phyloP scores from a whole-genome alignment of 2,113 vertebrate genomes.

The Sebastes schlegelii region DNA sequence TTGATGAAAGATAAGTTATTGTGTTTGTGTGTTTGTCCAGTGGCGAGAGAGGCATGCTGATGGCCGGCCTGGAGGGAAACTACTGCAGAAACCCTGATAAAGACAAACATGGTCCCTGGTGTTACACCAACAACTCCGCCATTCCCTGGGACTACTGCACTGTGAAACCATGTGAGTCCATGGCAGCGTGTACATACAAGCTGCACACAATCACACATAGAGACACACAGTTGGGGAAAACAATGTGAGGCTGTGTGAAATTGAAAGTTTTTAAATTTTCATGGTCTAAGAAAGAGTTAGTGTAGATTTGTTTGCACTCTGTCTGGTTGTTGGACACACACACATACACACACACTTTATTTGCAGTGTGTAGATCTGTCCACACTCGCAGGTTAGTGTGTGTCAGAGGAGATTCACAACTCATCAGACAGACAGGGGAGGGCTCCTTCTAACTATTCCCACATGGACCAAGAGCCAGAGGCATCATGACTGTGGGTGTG shows the following conservation, averaged over 20 bases:
- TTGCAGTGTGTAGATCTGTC: slow-evolving; percentile 49
- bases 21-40: slow-evolving; percentile 60
- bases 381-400: slow-evolving; percentile 45
- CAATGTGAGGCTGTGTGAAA: slow-evolving; percentile 6
- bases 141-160: slow-evolving; percentile 96
- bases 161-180: slow-evolving; percentile 92
- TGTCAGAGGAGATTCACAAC: slow-evolving; percentile 56
- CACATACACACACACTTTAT: slow-evolving; percentile 7
- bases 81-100: slow-evolving; percentile 97
- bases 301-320: slow-evolving; percentile 13
- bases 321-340: neutral
- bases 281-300: neutral
- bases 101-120: slow-evolving; percentile 98
- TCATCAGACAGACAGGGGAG: slow-evolving; percentile 43
- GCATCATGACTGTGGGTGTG: slow-evolving; percentile 1
- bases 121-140: slow-evolving; percentile 92
- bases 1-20: slow-evolving; percentile 43
- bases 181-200: neutral
- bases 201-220: neutral
- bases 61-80: slow-evolving; percentile 89
- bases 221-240: neutral
- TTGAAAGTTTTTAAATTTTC: slow-evolving; percentile 9
- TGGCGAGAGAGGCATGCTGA: slow-evolving; percentile 75
- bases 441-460: slow-evolving; percentile 40
- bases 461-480: slow-evolving; percentile 38